A percentile compares a stretch with the other conserved stretches of the same genome.
These are phyloP conservation scores for Liposcelis brunnea DNA, from an alignment of 2,888 invertebrate genomes.

Conservation along the genomic window DNA sequence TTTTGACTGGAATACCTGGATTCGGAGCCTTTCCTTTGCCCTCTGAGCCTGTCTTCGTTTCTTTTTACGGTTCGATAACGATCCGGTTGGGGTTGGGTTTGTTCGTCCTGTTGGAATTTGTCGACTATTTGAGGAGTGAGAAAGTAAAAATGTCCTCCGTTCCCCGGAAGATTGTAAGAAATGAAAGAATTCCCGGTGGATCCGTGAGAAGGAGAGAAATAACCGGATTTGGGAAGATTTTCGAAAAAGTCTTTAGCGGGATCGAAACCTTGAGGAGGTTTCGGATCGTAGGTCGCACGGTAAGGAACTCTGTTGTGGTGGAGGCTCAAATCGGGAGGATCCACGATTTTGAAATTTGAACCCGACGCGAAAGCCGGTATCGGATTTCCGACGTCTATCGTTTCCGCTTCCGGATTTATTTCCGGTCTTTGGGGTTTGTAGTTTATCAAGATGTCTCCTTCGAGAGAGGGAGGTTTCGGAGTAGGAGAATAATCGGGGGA, in stretches of 20 bases:
- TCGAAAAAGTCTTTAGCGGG: conserved; percentile 2
- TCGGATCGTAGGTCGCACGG: neutral
- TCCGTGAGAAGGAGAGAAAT: neutral
- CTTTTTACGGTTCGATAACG: neutral
- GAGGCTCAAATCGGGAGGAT: conserved; percentile 1
- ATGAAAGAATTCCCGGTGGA: conserved; percentile 33
- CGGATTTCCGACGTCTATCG: conserved; percentile 28
- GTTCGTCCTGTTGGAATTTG: conserved; percentile 18
- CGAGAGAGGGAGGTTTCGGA: conserved; percentile 28
- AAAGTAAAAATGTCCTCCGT: conserved; percentile 63
- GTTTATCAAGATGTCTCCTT: conserved; percentile 53
- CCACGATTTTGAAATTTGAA: conserved; percentile 2
- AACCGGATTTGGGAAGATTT: conserved; percentile 1
- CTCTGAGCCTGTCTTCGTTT: neutral
- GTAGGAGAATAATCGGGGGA: neutral
- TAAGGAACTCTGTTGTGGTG: neutral
- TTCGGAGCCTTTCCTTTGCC: conserved; percentile 6
- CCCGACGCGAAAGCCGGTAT: conserved; percentile 17
- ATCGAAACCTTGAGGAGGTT: neutral
- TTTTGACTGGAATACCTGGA: neutral
- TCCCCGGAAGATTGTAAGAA: conserved; percentile 55
- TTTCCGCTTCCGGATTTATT: conserved; percentile 51
- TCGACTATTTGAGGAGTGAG: conserved; percentile 47
- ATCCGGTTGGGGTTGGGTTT: too few species aligned
- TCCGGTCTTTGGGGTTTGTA: conserved; percentile 46